Evolutionary conservation across 2,113 vertebrate genomes (phyloP).

Genomic region (Piprites chloris): DNA sequence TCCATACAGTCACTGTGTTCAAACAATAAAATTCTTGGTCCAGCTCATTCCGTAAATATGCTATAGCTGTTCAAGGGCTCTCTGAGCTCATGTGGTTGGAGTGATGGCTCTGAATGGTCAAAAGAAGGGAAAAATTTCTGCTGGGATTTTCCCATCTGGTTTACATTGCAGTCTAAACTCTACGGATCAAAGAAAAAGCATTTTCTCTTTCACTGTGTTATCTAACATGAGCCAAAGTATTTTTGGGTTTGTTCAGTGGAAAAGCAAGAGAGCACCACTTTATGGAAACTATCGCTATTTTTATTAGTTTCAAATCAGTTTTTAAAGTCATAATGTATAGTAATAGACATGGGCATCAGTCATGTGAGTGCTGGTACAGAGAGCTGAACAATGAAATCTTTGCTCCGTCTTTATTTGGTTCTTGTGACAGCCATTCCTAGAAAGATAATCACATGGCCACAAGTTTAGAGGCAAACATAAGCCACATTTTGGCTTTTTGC

Average conservation of each 20-base stretch:
- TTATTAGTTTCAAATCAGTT: slow-evolving; percentile 28
- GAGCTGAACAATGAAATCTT: not conserved
- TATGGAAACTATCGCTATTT: slow-evolving; percentile 24
- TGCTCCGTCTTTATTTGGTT: not conserved
- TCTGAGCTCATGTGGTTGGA: slow-evolving; percentile 18
- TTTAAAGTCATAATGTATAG: not conserved
- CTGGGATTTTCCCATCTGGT: slow-evolving; percentile 56
- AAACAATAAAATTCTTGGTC: slow-evolving; percentile 1
- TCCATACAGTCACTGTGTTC: slow-evolving; percentile 10
- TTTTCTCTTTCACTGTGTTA: slow-evolving; percentile 31
- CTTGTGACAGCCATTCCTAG: not conserved
- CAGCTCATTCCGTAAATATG: slow-evolving; percentile 24
- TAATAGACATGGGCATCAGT: not conserved
- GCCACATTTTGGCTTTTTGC: not conserved
- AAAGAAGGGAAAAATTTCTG: slow-evolving; percentile 30
- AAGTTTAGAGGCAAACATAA: not conserved
- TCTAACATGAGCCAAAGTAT: slow-evolving; percentile 50
- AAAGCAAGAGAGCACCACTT: slow-evolving; percentile 12
- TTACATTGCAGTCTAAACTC: slow-evolving; percentile 41
- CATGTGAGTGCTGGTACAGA: not conserved
- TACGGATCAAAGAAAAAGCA: slow-evolving; percentile 21
- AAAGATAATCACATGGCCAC: not conserved
- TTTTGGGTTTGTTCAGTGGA: slow-evolving; percentile 31
- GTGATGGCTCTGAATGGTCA: slow-evolving; percentile 4
- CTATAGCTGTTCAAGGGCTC: slow-evolving; percentile 2